phyloP scores from a whole-genome alignment of 2,797 vertebrate genomes.

The Chiroxiphia lanceolata region DNA sequence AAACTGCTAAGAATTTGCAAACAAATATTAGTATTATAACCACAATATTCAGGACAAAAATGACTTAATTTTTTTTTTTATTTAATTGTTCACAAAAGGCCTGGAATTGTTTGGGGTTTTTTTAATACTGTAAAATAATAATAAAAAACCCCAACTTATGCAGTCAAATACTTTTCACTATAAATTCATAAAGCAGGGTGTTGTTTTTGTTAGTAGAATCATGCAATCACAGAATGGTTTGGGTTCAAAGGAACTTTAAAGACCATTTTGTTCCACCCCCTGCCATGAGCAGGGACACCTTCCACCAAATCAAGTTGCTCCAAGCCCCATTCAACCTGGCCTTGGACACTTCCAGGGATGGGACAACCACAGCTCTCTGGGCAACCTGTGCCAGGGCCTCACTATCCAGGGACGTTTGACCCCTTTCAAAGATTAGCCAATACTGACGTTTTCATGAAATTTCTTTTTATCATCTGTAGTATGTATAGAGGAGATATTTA shows the following conservation, averaged over 20 bases:
- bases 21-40: not conserved
- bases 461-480: not conserved
- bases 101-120: not conserved
- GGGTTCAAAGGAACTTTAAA: not conserved
- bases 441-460: not conserved
- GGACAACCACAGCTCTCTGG: not conserved
- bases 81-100: not conserved
- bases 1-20: not conserved
- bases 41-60: not conserved
- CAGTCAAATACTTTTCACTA: not conserved
- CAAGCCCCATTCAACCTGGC: accelerated
- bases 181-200: not conserved
- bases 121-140: not conserved
- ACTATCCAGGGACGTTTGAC: not conserved
- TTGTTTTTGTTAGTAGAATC: not conserved
- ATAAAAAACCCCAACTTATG: not conserved
- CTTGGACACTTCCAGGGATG: not conserved
- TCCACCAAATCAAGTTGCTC: accelerated
- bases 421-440: not conserved
- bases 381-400: not conserved
- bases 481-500: not conserved
- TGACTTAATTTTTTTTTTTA: not conserved
- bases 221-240: not conserved
- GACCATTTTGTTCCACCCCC: not conserved
- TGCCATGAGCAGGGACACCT: not conserved